A percentile compares a stretch with the other conserved stretches of the same genome.
Evolutionary conservation across 2,797 vertebrate species (phyloP).

Genomic region (Apodemus agrarius): DNA sequence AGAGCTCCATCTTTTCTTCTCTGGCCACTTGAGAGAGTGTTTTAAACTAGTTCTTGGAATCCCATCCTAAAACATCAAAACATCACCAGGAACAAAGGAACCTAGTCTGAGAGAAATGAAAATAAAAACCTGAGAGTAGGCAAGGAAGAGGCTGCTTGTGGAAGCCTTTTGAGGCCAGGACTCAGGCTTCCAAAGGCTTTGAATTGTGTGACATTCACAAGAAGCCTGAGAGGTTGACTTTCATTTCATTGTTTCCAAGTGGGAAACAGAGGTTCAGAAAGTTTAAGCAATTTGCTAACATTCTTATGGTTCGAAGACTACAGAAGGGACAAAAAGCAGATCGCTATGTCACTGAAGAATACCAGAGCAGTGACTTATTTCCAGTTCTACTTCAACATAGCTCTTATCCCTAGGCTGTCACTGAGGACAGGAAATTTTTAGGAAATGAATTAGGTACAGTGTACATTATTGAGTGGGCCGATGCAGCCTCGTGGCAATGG

Average conservation of each 20-base stretch:
- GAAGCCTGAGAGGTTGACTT: not conserved
- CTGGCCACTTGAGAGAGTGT: not conserved
- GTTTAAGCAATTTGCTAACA: not conserved
- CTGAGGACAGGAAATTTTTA: not conserved
- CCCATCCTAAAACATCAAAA: not conserved
- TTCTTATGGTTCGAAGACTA: not conserved
- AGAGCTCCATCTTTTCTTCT: conserved; percentile 20
- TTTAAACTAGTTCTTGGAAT: conserved; percentile 45
- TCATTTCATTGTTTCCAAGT: not conserved
- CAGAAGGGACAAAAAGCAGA: not conserved
- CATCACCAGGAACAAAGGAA: not conserved
- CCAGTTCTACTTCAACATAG: not conserved
- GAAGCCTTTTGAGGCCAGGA: not conserved
- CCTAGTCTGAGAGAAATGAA: not conserved
- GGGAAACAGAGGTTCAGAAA: conserved; percentile 12
- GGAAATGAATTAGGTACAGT: not conserved
- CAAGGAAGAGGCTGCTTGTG: not conserved
- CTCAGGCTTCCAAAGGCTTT: not conserved
- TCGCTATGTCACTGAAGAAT: not conserved
- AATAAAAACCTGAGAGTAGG: not conserved
- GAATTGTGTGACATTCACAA: conserved; percentile 16
- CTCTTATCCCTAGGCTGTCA: not conserved
- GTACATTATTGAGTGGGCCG: not conserved
- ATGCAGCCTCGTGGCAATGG: not conserved
- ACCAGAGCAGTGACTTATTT: not conserved